Conservation (phyloP, 2,797 vertebrate genomes). For the Thunnus albacares region DNA sequence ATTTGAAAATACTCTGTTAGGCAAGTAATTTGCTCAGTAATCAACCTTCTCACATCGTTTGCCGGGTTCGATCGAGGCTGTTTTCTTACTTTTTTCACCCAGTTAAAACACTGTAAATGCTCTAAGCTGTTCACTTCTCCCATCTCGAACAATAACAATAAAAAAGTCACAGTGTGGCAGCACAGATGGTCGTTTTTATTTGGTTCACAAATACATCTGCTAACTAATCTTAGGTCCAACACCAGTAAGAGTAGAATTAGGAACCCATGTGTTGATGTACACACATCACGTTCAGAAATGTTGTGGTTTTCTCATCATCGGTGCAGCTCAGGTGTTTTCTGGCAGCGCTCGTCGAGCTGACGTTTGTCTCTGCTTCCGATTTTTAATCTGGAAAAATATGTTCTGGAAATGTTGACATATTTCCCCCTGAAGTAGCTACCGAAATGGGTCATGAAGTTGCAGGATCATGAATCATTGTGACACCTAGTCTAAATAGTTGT, state of each 20-base stretch:
- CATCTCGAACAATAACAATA: conserved; percentile 39
- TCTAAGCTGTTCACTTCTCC: conserved; percentile 33
- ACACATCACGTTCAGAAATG: neutral
- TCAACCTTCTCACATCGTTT: conserved; percentile 22
- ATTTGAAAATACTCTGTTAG: neutral
- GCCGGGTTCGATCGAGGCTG: neutral
- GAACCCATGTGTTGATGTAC: conserved; percentile 27
- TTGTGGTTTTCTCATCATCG: neutral
- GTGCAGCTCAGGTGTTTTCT: neutral
- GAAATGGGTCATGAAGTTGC: conserved; percentile 20
- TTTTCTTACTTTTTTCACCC: conserved; percentile 7
- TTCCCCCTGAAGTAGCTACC: conserved; percentile 10
- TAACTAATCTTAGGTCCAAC: conserved; percentile 61
- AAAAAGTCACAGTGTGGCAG: conserved; percentile 52
- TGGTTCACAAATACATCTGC: conserved; percentile 69
- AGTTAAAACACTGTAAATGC: conserved; percentile 6
- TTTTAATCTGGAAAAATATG: conserved; percentile 25
- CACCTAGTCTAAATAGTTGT: conserved; percentile 39
- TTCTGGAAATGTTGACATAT: conserved; percentile 22
- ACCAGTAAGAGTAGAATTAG: conserved; percentile 25
- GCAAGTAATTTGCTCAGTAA: conserved; percentile 15
- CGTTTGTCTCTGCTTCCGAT: neutral
- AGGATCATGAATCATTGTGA: conserved; percentile 27
- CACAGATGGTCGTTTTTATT: conserved; percentile 74
- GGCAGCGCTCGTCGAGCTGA: too few relatives aligned